Evolutionary conservation across 2,888 invertebrate genomes (phyloP).

Genomic region (Polydrusus tereticollis): DNA sequence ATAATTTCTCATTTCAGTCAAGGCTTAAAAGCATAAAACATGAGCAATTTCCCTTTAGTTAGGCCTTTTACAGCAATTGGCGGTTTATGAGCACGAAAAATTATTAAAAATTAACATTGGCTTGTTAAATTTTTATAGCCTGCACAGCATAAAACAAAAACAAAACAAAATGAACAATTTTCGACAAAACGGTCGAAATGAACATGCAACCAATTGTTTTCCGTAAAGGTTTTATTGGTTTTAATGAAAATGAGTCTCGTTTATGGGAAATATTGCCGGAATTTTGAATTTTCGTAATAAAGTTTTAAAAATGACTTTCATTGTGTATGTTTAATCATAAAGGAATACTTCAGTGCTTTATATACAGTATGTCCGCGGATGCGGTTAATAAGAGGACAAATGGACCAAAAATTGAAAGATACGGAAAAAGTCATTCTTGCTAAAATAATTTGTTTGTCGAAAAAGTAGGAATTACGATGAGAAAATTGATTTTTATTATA

Average conservation of each 20-base stretch:
- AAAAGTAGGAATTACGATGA: too few species aligned
- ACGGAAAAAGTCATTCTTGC: too few species aligned
- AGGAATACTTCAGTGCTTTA: too few species aligned
- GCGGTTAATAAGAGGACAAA: too few species aligned
- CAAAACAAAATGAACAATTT: background rate
- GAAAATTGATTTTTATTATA: too few species aligned
- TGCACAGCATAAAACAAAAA: background rate
- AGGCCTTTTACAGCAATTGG: slow-evolving; percentile 1
- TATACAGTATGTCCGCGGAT: too few species aligned
- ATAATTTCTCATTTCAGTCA: background rate
- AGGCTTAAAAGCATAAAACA: background rate
- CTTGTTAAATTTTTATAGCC: background rate
- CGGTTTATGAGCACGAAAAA: background rate
- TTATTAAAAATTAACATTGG: slow-evolving; percentile 1
- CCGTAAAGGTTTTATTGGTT: background rate
- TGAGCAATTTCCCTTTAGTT: background rate
- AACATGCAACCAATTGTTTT: background rate
- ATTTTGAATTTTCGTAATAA: too few species aligned
- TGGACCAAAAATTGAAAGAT: too few species aligned
- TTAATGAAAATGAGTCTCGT: background rate
- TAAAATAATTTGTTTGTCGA: too few species aligned
- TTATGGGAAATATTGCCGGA: too few species aligned
- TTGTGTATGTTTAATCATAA: too few species aligned
- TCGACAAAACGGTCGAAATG: background rate
- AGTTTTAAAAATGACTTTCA: too few species aligned